These are phyloP conservation scores for Xanthostigma xanthostigma DNA, from an alignment of 2,888 invertebrate species.

Conservation along the genomic window DNA sequence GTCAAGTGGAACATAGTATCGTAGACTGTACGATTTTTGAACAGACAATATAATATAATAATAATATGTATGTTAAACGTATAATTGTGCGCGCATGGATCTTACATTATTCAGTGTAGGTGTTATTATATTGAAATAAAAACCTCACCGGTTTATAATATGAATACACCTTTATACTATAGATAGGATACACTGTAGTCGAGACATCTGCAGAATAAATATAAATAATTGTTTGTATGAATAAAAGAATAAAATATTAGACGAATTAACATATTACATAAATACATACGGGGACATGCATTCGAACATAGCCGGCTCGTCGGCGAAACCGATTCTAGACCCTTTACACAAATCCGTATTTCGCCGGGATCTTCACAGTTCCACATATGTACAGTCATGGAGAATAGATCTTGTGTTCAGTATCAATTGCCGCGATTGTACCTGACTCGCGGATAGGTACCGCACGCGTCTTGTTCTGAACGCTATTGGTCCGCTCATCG, in stretches of 20 bases:
- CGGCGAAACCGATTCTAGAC: no score
- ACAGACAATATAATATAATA: not conserved
- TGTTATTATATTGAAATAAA: constrained; percentile 11
- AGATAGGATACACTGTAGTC: constrained; percentile 3
- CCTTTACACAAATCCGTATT: no score
- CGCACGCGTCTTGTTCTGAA: no score
- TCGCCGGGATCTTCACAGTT: no score
- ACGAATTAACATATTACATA: constrained; percentile 11
- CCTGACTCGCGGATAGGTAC: no score
- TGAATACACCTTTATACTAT: not conserved
- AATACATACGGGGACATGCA: not conserved
- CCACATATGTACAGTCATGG: no score
- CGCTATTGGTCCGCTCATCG: no score
- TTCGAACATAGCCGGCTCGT: no score
- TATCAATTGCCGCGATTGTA: no score
- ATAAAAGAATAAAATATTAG: constrained; percentile 9
- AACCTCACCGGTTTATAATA: constrained; percentile 5
- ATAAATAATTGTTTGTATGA: constrained; percentile 11
- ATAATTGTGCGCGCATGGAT: no score
- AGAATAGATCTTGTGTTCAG: no score
- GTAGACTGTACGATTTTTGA: not conserved
- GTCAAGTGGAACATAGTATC: no score
- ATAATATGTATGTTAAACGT: not conserved
- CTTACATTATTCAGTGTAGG: constrained; percentile 1
- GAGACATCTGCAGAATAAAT: constrained; percentile 11